These are phyloP conservation scores for Epistrophella euchroma DNA, from an alignment of 2,888 invertebrate genomes.

Conservation along the genomic window DNA sequence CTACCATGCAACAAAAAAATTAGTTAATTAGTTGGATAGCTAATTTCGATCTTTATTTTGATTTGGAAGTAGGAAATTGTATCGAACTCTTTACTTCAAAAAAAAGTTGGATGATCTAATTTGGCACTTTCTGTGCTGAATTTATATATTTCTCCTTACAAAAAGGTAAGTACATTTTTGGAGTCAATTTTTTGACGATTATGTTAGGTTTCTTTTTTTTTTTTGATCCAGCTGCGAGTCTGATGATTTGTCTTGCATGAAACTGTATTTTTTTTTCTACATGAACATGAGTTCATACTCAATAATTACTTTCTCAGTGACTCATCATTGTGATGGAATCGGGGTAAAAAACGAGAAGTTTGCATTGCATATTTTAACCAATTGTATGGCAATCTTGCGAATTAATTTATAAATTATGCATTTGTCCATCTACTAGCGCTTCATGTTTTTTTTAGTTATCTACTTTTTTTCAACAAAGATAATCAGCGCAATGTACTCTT, in stretches of 20 bases:
- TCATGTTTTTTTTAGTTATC: not conserved
- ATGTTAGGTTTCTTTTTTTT: not conserved
- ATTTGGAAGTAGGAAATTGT: not conserved
- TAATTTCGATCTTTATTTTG: not conserved
- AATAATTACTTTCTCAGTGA: slow-evolving; percentile 37
- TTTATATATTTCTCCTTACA: slow-evolving; percentile 1
- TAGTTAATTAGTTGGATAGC: slow-evolving; percentile 3
- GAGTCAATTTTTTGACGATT: slow-evolving; percentile 2
- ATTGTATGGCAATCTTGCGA: not conserved
- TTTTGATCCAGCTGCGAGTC: slow-evolving; percentile 7
- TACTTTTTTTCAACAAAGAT: not conserved
- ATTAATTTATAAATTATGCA: not conserved
- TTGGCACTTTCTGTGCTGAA: slow-evolving; percentile 31
- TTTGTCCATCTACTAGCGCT: not conserved
- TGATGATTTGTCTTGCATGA: not conserved
- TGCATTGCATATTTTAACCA: not conserved
- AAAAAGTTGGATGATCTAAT: slow-evolving; percentile 24
- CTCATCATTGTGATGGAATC: slow-evolving; percentile 13
- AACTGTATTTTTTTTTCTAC: slow-evolving; percentile 9
- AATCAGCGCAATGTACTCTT: not conserved
- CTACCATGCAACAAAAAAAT: slow-evolving; percentile 38
- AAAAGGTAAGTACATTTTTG: slow-evolving; percentile 14
- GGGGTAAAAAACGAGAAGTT: not conserved
- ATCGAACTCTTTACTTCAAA: not conserved
- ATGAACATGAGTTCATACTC: slow-evolving; percentile 32